Evolutionary conservation across 2,797 vertebrate species (phyloP), one percentile per base, ranked within the genome.

Genomic region (Sebastes steindachneri): DNA sequence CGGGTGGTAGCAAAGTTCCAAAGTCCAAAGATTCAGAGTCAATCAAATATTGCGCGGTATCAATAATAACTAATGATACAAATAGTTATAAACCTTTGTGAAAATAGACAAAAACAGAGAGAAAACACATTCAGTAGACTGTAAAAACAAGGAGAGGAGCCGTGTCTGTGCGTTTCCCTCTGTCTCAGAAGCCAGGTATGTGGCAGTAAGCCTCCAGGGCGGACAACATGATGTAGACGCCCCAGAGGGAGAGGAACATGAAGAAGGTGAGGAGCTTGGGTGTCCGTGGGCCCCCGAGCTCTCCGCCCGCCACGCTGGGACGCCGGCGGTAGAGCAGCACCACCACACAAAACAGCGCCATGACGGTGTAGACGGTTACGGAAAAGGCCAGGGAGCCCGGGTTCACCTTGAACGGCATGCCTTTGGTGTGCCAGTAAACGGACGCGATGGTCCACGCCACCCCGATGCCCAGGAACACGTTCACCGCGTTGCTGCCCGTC

Each of bases 391-490:
- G 90, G 1, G 95, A 97, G 68, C 97, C 97, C 0, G 97, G 96
- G 12, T 95, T 12, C 75, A 97, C 97, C 48, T 57, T 82, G 82
- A 97, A 97, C 3, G 21, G 14, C 79, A 95, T 69, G 55, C 95
- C 96, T 77, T 96, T 94, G 80, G 90, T 95, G 3, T 92, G 86
- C 96, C 97, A 97, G 92, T 96, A 97, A 62, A 97, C 84, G 1
- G 97, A 68, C 0, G 97, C 97, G 62, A 97, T 96, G 93, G 96
- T 96, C 97, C 97, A 97, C n/a, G 97, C 97, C 89, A 97, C 96
- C 0, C 97, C 97, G 37, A 97, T 96, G 80, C 97, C 97, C 87
- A 97, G 93, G 95, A 97, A 97, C 14, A 97, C 96, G 2, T 97
- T 97, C 19, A 97, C 97, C 0, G 97, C 97, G 29, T 97, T 97